Evolutionary conservation across 2,888 invertebrate species (phyloP).

Genomic region (Epinotia brunnichana): DNA sequence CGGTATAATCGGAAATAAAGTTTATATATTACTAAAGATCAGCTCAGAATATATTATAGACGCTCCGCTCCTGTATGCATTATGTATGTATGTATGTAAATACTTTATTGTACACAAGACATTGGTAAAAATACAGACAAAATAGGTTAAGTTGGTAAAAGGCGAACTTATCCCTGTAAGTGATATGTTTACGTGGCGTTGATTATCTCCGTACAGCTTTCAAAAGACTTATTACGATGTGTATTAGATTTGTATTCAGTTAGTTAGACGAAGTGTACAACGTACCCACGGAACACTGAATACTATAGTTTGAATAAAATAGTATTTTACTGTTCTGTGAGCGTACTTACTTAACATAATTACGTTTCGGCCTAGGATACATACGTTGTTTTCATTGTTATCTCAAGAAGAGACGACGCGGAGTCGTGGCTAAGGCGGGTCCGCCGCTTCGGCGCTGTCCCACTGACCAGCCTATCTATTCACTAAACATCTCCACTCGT

Average conservation of each 20-base stretch:
- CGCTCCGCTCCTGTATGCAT: slow-evolving; percentile 1
- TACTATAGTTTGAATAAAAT: no score
- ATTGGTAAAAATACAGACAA: no score
- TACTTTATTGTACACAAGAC: no score
- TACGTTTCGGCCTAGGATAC: background rate
- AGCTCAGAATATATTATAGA: background rate
- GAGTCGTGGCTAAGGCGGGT: slow-evolving; percentile 60
- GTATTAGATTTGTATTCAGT: background rate
- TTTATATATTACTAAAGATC: slow-evolving; percentile 33
- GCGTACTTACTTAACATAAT: no score
- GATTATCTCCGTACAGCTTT: slow-evolving; percentile 3
- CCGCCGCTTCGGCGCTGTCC: slow-evolving; percentile 53
- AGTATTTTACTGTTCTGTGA: no score
- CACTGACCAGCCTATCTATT: slow-evolving; percentile 23
- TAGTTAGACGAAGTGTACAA: background rate
- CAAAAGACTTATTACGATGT: background rate
- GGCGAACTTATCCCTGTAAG: no score
- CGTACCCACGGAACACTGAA: no score
- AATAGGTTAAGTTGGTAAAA: no score
- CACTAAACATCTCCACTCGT: background rate
- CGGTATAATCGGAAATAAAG: slow-evolving; percentile 15
- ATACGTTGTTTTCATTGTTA: background rate
- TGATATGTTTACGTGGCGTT: no score
- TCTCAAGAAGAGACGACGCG: slow-evolving; percentile 48
- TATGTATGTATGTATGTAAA: no score